Percentiles rank a stretch among this genome's conserved stretches.
These are phyloP conservation scores for Seriola dumerili DNA, from an alignment of 2,113 vertebrate species.

Conservation along the genomic window DNA sequence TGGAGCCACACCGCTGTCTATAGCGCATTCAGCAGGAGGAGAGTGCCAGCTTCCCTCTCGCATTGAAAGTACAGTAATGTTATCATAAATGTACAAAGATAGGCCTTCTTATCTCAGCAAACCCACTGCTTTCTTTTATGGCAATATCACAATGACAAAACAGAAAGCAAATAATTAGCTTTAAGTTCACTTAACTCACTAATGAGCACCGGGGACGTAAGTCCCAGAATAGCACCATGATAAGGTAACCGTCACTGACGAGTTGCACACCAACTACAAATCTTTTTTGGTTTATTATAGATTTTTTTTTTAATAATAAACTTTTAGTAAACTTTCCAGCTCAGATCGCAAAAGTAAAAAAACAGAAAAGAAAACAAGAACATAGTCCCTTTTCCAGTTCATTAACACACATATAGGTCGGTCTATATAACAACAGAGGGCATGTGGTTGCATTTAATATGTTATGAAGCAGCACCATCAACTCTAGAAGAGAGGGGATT, in stretches of 20 bases:
- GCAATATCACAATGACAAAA: not conserved
- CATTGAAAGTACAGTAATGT: slow-evolving; percentile 22
- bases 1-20: slow-evolving; percentile 63
- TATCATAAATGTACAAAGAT: slow-evolving; percentile 21
- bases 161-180: not conserved
- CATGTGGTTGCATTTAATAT: slow-evolving; percentile 6
- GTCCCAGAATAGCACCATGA: not conserved
- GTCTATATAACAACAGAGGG: not conserved
- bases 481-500: slow-evolving; percentile 6
- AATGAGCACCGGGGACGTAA: not conserved
- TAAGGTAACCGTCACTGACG: not conserved
- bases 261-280: not conserved
- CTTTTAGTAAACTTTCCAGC: slow-evolving; percentile 9
- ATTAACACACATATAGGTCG: not conserved
- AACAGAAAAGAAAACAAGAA: not conserved
- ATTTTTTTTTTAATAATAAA: not conserved
- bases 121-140: not conserved
- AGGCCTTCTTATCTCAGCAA: not conserved
- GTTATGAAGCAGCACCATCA: not conserved
- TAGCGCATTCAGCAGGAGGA: slow-evolving; percentile 61
- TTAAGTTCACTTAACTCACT: not conserved
- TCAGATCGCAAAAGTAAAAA: not conserved
- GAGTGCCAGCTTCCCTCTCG: slow-evolving; percentile 47
- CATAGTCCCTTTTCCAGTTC: not conserved
- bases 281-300: not conserved